phyloP scores from a whole-genome alignment of 2,797 vertebrate species.

The Cetoscarus ocellatus region DNA sequence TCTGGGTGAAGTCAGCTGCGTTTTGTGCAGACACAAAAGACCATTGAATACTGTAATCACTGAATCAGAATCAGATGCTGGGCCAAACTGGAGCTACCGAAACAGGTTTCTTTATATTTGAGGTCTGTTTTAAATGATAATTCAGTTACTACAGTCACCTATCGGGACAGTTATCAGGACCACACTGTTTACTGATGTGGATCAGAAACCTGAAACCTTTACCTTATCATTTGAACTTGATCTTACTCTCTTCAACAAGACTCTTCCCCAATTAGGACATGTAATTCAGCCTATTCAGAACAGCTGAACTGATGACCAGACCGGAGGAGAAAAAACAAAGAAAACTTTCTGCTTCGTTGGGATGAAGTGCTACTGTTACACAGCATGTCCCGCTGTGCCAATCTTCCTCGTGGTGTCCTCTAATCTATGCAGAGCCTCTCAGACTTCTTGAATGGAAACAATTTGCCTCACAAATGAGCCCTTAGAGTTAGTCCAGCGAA shows the following conservation, averaged over 20 bases:
- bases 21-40: background rate
- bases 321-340: constrained; percentile 63
- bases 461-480: constrained; percentile 80
- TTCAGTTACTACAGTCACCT: background rate
- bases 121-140: background rate
- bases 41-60: background rate
- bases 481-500: constrained; percentile 69
- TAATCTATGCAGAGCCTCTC: constrained; percentile 60
- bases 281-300: constrained; percentile 59
- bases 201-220: constrained; percentile 34
- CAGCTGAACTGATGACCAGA: constrained; percentile 53
- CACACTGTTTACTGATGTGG: constrained; percentile 17
- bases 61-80: background rate
- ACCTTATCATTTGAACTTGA: constrained; percentile 44
- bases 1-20: too few relatives aligned
- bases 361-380: constrained; percentile 62
- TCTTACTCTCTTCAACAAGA: constrained; percentile 20
- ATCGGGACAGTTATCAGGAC: background rate
- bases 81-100: background rate
- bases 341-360: constrained; percentile 59
- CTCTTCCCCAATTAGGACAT: constrained; percentile 58
- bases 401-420: constrained; percentile 50
- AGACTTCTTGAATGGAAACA: constrained; percentile 74
- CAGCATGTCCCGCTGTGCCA: constrained; percentile 35
- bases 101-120: background rate